phyloP scores from a whole-genome alignment of 2,888 invertebrate species.

The Phengaris arion region DNA sequence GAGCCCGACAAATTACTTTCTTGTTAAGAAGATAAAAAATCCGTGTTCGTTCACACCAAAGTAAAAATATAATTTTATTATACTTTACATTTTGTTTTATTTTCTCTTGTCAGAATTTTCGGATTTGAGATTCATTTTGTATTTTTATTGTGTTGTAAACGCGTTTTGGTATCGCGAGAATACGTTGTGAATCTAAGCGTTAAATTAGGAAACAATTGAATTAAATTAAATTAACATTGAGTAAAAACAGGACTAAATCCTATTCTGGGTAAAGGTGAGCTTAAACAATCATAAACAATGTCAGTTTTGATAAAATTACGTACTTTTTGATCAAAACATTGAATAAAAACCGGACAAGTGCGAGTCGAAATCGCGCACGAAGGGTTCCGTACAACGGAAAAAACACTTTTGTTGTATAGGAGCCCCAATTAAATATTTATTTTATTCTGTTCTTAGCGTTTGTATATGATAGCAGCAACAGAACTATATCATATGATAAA shows the following conservation, averaged over 20 bases:
- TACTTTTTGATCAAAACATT: no score
- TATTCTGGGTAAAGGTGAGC: neutral
- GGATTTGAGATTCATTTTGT: neutral
- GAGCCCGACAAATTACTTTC: constrained; percentile 78
- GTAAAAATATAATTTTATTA: constrained; percentile 55
- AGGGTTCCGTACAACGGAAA: no score
- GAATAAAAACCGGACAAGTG: no score
- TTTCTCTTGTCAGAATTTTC: constrained; percentile 11
- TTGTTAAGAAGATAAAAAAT: constrained; percentile 77
- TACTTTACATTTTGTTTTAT: neutral
- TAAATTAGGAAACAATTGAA: constrained; percentile 10
- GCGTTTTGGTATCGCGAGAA: constrained; percentile 31
- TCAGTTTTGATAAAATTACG: neutral
- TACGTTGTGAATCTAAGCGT: neutral
- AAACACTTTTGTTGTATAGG: no score
- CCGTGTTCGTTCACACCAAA: constrained; percentile 71
- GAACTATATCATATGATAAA: no score
- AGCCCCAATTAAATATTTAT: no score
- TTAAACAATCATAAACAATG: neutral
- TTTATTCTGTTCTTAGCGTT: no score
- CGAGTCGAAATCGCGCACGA: no score
- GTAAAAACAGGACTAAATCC: neutral
- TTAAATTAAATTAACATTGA: neutral
- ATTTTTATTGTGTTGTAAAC: constrained; percentile 11
- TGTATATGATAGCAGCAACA: no score